These are phyloP conservation scores for Tetramorium alpestre DNA, from an alignment of 1,140 invertebrate genomes.

Conservation along the genomic window DNA sequence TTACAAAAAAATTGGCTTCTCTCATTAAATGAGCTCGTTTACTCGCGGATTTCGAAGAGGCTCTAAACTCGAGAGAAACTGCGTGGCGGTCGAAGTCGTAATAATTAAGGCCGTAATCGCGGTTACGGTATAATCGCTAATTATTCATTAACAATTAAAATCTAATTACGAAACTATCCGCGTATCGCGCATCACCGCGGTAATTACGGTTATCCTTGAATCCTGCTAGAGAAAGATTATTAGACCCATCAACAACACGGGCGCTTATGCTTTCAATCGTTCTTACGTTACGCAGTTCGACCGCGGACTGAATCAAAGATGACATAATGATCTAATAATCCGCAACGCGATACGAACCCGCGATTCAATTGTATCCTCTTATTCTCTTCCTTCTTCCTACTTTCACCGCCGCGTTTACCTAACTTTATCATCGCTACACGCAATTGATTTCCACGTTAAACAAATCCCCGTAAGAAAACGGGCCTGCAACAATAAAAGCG, in stretches of 20 bases:
- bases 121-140: constrained; percentile 41
- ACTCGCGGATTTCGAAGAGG: background rate
- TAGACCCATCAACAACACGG: background rate
- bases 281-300: background rate
- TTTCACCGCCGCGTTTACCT: constrained; percentile 38
- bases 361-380: constrained; percentile 6
- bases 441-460: constrained; percentile 7
- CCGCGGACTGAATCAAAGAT: constrained; percentile 21
- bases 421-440: constrained; percentile 25
- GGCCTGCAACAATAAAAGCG: background rate
- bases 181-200: background rate
- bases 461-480: background rate
- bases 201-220: constrained; percentile 45
- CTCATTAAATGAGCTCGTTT: background rate
- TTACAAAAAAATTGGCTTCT: background rate
- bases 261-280: background rate
- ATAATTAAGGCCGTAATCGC: constrained; percentile 33
- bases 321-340: constrained; percentile 48
- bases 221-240: background rate
- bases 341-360: background rate
- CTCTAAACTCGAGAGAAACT: constrained; percentile 17
- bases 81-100: background rate
- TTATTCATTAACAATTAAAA: constrained; percentile 50
- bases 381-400: constrained; percentile 30
- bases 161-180: constrained; percentile 37